phyloP scores from a whole-genome alignment of 2,113 vertebrate genomes.

The Fregetta grallaria region DNA sequence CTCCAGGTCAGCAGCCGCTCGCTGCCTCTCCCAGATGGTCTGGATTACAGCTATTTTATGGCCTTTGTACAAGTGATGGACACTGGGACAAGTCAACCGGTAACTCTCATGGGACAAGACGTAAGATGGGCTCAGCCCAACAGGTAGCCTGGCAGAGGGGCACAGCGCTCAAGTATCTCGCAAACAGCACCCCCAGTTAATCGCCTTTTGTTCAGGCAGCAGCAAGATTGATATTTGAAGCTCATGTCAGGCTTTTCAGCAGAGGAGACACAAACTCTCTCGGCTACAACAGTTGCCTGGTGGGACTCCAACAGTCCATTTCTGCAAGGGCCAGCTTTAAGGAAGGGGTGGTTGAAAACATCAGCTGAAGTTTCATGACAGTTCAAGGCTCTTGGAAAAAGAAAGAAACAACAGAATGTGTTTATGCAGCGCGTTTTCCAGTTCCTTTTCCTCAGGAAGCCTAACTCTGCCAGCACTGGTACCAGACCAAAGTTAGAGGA shows the following conservation, averaged over 20 bases:
- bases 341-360: background rate
- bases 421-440: fast-evolving
- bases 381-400: background rate
- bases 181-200: background rate
- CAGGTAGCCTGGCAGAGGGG: background rate
- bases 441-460: background rate
- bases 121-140: background rate
- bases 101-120: background rate
- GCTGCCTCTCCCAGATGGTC: background rate
- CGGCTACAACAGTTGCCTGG: background rate
- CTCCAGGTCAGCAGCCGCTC: background rate
- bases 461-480: background rate
- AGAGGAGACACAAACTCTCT: background rate
- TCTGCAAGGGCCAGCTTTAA: background rate
- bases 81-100: background rate
- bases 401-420: background rate
- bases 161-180: fast-evolving
- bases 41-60: background rate
- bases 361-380: background rate
- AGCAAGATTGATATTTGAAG: background rate
- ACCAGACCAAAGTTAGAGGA: background rate
- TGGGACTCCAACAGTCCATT: background rate
- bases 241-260: background rate
- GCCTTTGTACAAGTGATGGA: background rate
- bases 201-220: background rate